A percentile compares a stretch with the other conserved stretches of the same genome.
Evolutionary conservation across 1,140 invertebrate genomes (phyloP).

Genomic region (Medauroidea extradentata): DNA sequence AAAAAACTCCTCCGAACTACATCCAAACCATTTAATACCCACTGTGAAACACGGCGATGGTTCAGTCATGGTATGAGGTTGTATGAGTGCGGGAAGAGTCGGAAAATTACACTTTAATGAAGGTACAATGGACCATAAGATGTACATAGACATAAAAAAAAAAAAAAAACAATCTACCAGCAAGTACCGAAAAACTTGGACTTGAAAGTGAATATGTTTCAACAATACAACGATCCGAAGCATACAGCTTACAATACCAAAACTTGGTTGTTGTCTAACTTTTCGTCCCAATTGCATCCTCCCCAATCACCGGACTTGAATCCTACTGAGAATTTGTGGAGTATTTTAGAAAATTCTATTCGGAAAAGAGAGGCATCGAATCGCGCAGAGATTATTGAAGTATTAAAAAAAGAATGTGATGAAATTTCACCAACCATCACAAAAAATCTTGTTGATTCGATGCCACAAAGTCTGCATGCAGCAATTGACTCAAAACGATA

Average conservation of each 20-base stretch:
- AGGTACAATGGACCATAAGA: constrained; percentile 33
- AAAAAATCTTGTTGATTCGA: constrained; percentile 22
- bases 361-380: constrained; percentile 9
- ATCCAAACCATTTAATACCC: constrained; percentile 20
- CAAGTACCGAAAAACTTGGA: constrained; percentile 20
- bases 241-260: constrained; percentile 26
- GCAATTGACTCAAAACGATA: constrained; percentile 27
- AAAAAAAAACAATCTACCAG: constrained; percentile 23
- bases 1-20: constrained; percentile 19
- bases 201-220: constrained; percentile 21
- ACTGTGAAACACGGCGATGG: constrained; percentile 31
- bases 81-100: constrained; percentile 30
- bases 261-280: constrained; percentile 27
- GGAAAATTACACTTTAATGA: constrained; percentile 33
- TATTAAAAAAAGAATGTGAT: constrained; percentile 18
- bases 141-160: constrained; percentile 28
- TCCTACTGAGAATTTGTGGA: constrained; percentile 38
- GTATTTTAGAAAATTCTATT: constrained; percentile 24
- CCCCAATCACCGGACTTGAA: constrained; percentile 39
- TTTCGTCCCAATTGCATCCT: constrained; percentile 27
- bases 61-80: constrained; percentile 33
- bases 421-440: constrained; percentile 19
- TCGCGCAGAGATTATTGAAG: constrained; percentile 13
- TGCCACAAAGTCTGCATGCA: constrained; percentile 21
- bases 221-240: constrained; percentile 39